Evolutionary conservation across 2,888 invertebrate species (phyloP).

Genomic region (Drosophila borborema): DNA sequence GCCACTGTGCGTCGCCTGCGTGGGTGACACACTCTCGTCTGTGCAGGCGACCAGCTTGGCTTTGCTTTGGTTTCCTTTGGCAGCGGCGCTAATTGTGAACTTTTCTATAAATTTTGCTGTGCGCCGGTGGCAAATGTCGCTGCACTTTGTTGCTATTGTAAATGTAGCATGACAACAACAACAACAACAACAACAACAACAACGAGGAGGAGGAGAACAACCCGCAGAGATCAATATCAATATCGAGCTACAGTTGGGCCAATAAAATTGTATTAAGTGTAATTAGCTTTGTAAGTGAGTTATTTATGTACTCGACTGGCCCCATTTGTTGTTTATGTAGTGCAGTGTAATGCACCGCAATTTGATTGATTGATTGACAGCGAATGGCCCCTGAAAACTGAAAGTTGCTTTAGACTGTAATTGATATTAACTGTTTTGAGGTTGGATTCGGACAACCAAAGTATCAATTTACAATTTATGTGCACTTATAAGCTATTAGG

Average conservation of each 20-base stretch:
- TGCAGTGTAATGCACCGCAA: conserved; percentile 40
- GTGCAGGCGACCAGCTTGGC: conserved; percentile 1
- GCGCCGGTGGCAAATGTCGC: conserved; percentile 45
- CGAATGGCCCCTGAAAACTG: conserved; percentile 37
- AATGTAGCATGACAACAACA: conserved; percentile 56
- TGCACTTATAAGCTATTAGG: neutral
- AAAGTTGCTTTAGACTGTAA: conserved; percentile 46
- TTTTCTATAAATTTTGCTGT: conserved; percentile 59
- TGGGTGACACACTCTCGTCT: conserved; percentile 46
- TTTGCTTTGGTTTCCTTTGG: conserved; percentile 33
- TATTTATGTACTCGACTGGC: conserved; percentile 62
- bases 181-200: conserved; percentile 29
- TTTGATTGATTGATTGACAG: conserved; percentile 69
- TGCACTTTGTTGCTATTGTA: conserved; percentile 54
- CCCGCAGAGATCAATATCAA: conserved; percentile 55
- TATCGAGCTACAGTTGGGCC: conserved; percentile 46
- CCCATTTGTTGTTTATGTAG: conserved; percentile 48
- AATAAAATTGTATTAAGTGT: conserved; percentile 75
- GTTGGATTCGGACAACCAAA: conserved; percentile 5
- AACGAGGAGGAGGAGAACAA: neutral
- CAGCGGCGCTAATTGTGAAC: conserved; percentile 65
- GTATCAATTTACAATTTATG: conserved; percentile 31
- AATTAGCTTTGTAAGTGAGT: conserved; percentile 74
- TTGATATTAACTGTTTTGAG: conserved; percentile 38
- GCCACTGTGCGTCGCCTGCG: conserved; percentile 26